Evolutionary conservation across 2,888 invertebrate species (phyloP), one percentile per base, ranked within the genome.

Genomic region (Lasioglossum oenotherae): DNA sequence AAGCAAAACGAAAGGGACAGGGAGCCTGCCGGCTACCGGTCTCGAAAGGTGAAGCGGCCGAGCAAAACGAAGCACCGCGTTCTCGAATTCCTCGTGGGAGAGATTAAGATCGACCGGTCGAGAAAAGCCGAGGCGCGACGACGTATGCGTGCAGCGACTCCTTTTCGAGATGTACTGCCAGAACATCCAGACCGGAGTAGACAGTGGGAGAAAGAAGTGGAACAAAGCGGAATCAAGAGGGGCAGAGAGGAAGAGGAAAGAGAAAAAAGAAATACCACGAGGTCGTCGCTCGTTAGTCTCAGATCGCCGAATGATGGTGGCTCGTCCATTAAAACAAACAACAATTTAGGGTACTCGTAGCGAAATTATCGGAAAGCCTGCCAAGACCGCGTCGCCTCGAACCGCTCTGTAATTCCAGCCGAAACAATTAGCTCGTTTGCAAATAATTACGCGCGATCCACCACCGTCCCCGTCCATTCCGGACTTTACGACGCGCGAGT

Each of bases 71-170:
- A 74, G 88, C 89, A 86, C 84, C 87, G 85, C 88, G 88, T 91
- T 92, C 92, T 91, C 90, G 90, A 91, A 92, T 92, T 92, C 92
- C 92, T 91, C 83, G 86, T 87, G 75, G 87, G 80, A 53, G 75
- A 91, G 92, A 93, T 93, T 92, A 92, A 91, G 91, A 92, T 92
- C 92, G 88, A 85, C 82, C 71, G 86, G 85, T 74, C 76, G 84
- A 81, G 87, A 87, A 88, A 89, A 89, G 82, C 80, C 71, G 78
- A 27, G 69, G 73, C 64, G 85, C 84, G 82, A 72, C 84, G 82
- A 86, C 88, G 85, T 84, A 80, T 88, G 91, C 89, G 88, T 91
- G 89, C 86, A 78, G 60, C 77, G 80, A 82, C 82, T 90, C 84
- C 82, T 86, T 88, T 87, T 60, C 60, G 84, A 86, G 87, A 84